Base-by-base conservation (phyloP, 2,113 vertebrate species). In the Amazona guildingii region DNA sequence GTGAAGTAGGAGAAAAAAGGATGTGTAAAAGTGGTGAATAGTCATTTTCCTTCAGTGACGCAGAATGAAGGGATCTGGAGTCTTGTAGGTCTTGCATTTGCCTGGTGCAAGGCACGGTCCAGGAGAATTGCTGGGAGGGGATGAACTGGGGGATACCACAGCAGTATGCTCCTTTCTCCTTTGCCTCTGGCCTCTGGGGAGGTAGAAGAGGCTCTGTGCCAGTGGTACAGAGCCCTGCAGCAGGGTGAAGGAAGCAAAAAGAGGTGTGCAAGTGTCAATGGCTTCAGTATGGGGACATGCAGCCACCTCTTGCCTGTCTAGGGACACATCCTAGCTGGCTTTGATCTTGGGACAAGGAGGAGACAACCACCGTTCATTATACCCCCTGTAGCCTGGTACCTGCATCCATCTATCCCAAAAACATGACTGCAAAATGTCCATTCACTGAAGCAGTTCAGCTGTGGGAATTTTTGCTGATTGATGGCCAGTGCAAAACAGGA, bases 231-330 rank as follows among this genome's bases (percentile, higher is more conserved):
- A 46, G 23, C 31, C 31, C 46, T 78, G 52, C 66, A 55, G 59
- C 1, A 2, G 19, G 14, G 5, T 31, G 5, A 3, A 17, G 19
- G 18, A 64, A 63, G 23, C 1, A 1, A 27, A 37, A 10, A 79
- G 43, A 70, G 17, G 15, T 49, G 12, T 44, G n/a, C 8, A 54
- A 48, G 25, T 39, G 67, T 41, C 3, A 8, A 10, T 49, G 23
- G 17, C 11, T 44, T 83, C 49, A 33, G 9, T 15, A 13, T 43
- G 67, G 37, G n/a, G n/a, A 67, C 27, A 29, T 17, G 10, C 6
- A 55, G 35, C 49, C 43, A 20, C 10, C 10, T 59, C 48, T 64
- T 44, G 11, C 52, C 37, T 79, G 29, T 19, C 66, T 37, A 29
- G 41, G 35, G 24, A 18, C 41, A 39, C 14, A 13, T 73, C 33